Evolutionary conservation across 2,888 invertebrate genomes (phyloP).

Genomic region (Urechis unicinctus): DNA sequence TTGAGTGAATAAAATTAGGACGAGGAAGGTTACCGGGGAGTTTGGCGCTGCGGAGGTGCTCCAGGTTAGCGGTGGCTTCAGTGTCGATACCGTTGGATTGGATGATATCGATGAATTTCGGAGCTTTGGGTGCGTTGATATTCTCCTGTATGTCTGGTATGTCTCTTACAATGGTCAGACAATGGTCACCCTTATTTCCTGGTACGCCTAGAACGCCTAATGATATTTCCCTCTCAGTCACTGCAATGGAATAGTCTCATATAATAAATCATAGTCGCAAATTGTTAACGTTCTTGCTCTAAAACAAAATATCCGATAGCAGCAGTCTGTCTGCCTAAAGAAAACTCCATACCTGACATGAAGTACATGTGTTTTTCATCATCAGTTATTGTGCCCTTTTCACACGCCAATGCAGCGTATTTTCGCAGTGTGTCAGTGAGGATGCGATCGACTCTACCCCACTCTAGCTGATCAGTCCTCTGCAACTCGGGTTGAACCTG

Average conservation of each 20-base stretch:
- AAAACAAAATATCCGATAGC: no score
- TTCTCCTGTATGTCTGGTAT: background rate
- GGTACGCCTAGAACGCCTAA: no score
- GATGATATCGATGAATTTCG: background rate
- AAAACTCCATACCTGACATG: conserved; percentile 33
- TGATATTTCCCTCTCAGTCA: conserved; percentile 3
- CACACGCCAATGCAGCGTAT: background rate
- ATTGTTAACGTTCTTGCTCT: no score
- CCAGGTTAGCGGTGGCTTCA: background rate
- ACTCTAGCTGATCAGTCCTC: background rate
- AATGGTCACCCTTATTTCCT: background rate
- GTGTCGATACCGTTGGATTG: background rate
- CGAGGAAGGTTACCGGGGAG: background rate
- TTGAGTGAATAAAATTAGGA: background rate
- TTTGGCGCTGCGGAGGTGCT: background rate
- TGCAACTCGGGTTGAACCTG: background rate
- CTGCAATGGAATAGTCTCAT: background rate
- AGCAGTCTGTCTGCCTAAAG: no score
- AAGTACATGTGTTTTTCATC: conserved; percentile 28
- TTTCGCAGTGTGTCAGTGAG: background rate
- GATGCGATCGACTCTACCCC: background rate
- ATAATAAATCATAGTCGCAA: background rate
- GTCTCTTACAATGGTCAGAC: background rate
- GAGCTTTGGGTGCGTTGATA: background rate
- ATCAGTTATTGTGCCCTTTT: conserved; percentile 19